Conservation (phyloP, 2,797 vertebrate species). For the Muraenolepis orangiensis region DNA sequence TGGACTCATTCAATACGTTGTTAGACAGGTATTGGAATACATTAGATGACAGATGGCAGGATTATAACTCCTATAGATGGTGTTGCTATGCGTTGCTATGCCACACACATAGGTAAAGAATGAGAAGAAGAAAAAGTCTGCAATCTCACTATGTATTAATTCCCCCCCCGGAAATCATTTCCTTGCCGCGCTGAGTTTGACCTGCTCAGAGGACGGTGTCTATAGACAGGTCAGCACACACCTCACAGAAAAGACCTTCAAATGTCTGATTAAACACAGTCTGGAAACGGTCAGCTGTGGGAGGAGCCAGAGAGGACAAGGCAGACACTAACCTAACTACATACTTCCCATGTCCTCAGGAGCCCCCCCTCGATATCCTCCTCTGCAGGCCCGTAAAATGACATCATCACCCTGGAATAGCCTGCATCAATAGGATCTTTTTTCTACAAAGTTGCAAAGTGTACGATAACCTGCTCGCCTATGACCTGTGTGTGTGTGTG, state of each 20-base stretch:
- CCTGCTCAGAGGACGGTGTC: background rate
- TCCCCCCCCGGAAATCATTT: background rate
- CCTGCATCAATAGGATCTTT: background rate
- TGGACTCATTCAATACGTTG: slow-evolving; percentile 10
- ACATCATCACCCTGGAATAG: background rate
- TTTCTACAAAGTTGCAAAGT: too few species aligned
- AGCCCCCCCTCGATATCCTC: background rate
- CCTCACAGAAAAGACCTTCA: background rate
- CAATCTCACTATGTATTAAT: background rate
- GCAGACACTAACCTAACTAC: background rate
- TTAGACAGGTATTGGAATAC: background rate
- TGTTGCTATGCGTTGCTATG: background rate
- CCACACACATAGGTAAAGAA: slow-evolving; percentile 6
- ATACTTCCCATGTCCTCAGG: background rate
- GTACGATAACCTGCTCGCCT: too few species aligned
- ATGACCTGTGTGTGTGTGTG: background rate
- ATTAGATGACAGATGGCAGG: too few species aligned
- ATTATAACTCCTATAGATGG: slow-evolving; percentile 38
- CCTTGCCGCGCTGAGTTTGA: background rate
- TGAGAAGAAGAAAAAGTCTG: background rate
- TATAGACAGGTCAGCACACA: background rate
- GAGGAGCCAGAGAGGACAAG: background rate
- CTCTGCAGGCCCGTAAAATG: background rate
- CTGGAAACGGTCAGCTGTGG: background rate
- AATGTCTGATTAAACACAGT: background rate